phyloP scores from a whole-genome alignment of 2,113 vertebrate genomes.

The Menura novaehollandiae region DNA sequence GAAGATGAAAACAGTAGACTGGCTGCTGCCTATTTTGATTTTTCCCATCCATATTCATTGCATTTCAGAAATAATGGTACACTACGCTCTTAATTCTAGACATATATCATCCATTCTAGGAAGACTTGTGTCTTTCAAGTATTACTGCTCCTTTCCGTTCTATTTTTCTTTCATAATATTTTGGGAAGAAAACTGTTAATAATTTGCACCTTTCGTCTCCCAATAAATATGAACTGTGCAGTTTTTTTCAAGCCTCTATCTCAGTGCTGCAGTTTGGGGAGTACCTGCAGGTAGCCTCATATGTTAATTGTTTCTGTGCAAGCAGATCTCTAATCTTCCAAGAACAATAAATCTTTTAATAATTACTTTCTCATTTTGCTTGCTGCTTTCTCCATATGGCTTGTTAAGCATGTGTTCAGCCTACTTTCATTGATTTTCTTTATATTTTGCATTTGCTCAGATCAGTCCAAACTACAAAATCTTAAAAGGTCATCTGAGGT shows the following conservation, averaged over 20 bases:
- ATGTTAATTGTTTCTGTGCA: background rate
- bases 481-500: background rate
- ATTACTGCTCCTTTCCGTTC: background rate
- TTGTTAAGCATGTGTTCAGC: background rate
- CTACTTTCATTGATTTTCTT: background rate
- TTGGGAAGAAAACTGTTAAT: background rate
- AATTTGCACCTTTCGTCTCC: background rate
- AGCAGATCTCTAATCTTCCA: background rate
- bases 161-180: background rate
- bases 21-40: background rate
- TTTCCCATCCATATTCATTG: background rate
- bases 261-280: background rate
- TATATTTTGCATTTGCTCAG: slow-evolving; percentile 5
- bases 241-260: background rate
- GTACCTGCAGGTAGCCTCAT: background rate
- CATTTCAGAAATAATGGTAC: background rate
- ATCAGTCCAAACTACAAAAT: background rate
- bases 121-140: background rate
- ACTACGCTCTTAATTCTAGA: background rate
- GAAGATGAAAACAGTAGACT: background rate
- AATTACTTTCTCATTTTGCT: slow-evolving; percentile 27
- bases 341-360: slow-evolving; percentile 8
- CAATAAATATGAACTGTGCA: background rate
- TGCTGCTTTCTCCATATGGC: background rate
- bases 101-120: background rate